Evolutionary conservation across 2,113 vertebrate genomes (phyloP).

Genomic region (Oncorhynchus nerka): DNA sequence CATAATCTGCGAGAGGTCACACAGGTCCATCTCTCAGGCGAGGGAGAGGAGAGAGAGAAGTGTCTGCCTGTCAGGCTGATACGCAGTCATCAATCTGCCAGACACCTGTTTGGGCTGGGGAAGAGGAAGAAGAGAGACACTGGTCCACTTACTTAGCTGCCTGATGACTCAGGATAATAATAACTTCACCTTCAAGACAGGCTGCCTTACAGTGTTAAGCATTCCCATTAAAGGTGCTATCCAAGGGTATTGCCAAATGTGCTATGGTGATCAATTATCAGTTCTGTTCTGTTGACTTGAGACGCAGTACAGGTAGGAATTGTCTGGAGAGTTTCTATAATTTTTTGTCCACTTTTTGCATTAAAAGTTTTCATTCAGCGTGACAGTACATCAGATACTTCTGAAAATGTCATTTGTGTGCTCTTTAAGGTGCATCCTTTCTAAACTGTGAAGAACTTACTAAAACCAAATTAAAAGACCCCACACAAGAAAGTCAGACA

Average conservation of each 20-base stretch:
- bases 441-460: no score
- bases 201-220: neutral
- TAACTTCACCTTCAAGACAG: constrained; percentile 32
- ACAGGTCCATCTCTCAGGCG: neutral
- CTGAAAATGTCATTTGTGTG: no score
- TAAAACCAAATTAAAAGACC: no score
- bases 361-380: no score
- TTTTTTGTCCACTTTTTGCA: neutral
- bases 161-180: constrained; percentile 50
- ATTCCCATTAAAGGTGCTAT: constrained; percentile 2
- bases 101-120: neutral
- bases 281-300: neutral
- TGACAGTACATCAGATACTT: no score
- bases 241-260: neutral
- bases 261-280: neutral
- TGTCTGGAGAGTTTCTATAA: neutral
- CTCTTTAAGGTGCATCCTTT: no score
- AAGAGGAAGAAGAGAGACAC: neutral
- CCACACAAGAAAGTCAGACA: no score
- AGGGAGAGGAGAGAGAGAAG: neutral
- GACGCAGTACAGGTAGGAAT: neutral
- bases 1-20: constrained; percentile 11
- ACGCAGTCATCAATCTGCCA: constrained; percentile 12
- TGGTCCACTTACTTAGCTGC: constrained; percentile 41
- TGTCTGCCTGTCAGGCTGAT: constrained; percentile 10